Evolutionary conservation across 2,797 vertebrate genomes (phyloP).

Genomic region (Petrocephalus sullivani): DNA sequence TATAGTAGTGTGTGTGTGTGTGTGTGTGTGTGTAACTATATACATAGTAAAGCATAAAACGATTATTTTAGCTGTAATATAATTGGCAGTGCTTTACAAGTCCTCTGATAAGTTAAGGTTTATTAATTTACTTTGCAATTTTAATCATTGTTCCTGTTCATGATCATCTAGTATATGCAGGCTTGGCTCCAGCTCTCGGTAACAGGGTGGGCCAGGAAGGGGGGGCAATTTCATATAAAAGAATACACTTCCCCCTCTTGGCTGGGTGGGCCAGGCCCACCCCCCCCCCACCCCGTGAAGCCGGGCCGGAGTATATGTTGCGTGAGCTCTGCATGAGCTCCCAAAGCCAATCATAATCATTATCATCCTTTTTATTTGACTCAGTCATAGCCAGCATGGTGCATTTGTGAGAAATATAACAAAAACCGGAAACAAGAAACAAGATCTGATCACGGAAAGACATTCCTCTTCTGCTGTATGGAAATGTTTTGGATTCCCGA

Average conservation of each 20-base stretch:
- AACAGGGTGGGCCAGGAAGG: no score
- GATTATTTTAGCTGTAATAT: not conserved
- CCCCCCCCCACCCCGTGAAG: no score
- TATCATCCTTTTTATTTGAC: not conserved
- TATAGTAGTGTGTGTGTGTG: no score
- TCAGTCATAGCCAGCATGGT: not conserved
- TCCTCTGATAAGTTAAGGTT: not conserved
- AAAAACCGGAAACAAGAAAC: not conserved
- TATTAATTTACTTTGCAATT: not conserved
- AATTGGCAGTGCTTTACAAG: not conserved
- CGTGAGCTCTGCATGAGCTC: not conserved
- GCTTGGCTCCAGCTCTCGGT: no score
- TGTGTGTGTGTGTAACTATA: no score
- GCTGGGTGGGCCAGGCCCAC: no score
- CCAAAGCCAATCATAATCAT: not conserved
- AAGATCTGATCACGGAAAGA: not conserved
- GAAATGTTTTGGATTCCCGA: not conserved
- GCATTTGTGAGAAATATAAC: not conserved
- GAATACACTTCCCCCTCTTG: no score
- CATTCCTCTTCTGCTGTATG: not conserved
- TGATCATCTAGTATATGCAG: not conserved
- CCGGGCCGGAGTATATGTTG: not conserved
- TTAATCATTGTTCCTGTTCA: not conserved
- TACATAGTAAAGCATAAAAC: not conserved
- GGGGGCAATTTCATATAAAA: no score